phyloP scores from a whole-genome alignment of 2,113 vertebrate species.

The Perca flavescens region DNA sequence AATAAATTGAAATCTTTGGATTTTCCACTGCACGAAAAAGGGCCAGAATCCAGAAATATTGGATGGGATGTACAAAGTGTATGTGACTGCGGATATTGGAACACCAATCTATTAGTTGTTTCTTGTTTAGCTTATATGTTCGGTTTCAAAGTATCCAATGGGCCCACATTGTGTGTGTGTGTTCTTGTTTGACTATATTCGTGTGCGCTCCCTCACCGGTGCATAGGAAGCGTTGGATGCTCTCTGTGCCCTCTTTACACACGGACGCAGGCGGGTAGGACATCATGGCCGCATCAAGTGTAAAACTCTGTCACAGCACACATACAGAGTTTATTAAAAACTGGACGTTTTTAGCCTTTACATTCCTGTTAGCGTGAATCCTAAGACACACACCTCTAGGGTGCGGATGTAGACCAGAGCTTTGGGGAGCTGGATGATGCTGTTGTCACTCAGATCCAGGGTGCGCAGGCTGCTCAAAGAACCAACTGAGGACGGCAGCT shows the following conservation, averaged over 20 bases:
- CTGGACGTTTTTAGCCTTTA: too few relatives aligned
- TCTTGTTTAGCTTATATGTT: too few relatives aligned
- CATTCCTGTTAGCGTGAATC: not conserved
- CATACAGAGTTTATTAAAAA: not conserved
- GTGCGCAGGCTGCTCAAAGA: conserved; percentile 88
- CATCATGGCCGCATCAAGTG: conserved; percentile 88
- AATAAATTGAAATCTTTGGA: not conserved
- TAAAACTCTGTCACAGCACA: conserved; percentile 85
- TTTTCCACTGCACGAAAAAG: too few relatives aligned
- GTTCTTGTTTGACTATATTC: not conserved
- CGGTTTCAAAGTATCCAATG: too few relatives aligned
- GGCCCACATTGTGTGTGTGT: too few relatives aligned
- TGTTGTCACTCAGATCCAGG: conserved; percentile 90
- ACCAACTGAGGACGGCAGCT: conserved; percentile 83
- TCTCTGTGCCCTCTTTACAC: conserved; percentile 88
- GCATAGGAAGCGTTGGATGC: conserved; percentile 92
- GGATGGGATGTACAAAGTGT: too few relatives aligned
- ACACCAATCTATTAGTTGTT: too few relatives aligned
- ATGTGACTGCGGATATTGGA: too few relatives aligned
- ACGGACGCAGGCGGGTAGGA: conserved; percentile 87
- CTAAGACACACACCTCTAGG: conserved; percentile 85
- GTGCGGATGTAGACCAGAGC: conserved; percentile 86
- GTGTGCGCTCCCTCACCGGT: conserved; percentile 80
- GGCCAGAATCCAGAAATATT: too few relatives aligned
- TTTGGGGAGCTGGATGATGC: conserved; percentile 85